Base-by-base conservation (phyloP, 2,113 vertebrate species). In the Bagarius yarrelli region DNA sequence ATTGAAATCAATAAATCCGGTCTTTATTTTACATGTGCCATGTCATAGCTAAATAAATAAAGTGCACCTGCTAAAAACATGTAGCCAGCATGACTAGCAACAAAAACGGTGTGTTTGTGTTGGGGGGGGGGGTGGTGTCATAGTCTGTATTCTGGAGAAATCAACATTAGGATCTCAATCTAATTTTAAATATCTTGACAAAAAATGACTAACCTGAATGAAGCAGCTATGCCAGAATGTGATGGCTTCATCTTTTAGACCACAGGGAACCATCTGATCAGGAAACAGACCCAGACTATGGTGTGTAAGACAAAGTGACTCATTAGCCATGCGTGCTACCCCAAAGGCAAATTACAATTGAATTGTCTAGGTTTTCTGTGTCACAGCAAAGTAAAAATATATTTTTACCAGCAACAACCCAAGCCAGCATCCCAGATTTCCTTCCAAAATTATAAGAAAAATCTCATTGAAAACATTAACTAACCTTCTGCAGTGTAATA, bases 1-100 rank as follows among this genome's bases (percentile, higher is more conserved):
- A 90, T 94, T 94, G 83, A 92, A 94, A 84, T 91, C 90, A 89
- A 88, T 92, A 93, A 90, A 92, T 86, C 88, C 86, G 90, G 90
- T 85, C 92, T 92, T 91, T 88, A 93, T 95, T 93, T 89, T 92
- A 90, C 87, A 91, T 83, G n/a, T 80, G 52, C 25, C 32, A 34
- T 67, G 40, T 66, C 34, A 52, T 61, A 56, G 36, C 44, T 30
- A 71, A 56, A 5, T n/a, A 61, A 79, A 56, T 21, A 57, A 50
- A 30, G 64, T 4, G 8, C n/a, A 14, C 27, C 44, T 57, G 36
- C 36, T 15, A 44, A 57, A 53, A 79, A 25, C 32, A 23, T 69
- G 34, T 57, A 57, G 9, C 15, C 57, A 55, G 14, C 12, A 57
- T 8, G 69, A 21, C 21, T 36, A 40, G 9, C 0, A 2, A 60